These are phyloP conservation scores for Remorina albescens DNA, from an alignment of 2,797 vertebrate species.

Conservation along the genomic window DNA sequence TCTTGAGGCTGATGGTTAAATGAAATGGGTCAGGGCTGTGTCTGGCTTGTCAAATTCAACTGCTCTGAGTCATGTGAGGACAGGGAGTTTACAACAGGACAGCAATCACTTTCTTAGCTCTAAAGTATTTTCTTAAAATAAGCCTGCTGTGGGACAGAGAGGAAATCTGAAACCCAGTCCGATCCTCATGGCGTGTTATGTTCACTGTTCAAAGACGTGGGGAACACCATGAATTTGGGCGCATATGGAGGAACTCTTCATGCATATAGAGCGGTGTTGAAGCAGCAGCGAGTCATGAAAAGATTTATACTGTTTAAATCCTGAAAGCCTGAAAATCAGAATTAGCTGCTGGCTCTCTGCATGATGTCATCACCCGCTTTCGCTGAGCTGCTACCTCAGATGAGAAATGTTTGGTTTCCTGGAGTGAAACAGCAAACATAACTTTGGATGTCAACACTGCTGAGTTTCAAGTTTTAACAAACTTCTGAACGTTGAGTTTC, in stretches of 20 bases:
- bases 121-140: background rate
- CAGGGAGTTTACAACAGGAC: background rate
- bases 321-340: conserved; percentile 9
- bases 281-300: conserved; percentile 6
- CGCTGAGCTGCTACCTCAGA: background rate
- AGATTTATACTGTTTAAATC: background rate
- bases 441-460: background rate
- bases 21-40: conserved; percentile 30
- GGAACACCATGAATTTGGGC: background rate
- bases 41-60: conserved; percentile 14
- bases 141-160: background rate
- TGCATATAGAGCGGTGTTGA: conserved; percentile 9
- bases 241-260: background rate
- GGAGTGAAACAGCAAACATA: conserved; percentile 17
- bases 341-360: conserved; percentile 38
- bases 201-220: background rate
- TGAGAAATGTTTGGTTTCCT: conserved; percentile 23
- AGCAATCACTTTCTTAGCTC: background rate
- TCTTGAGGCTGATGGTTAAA: background rate
- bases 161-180: background rate
- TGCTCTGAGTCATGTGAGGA: conserved; percentile 22
- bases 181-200: background rate
- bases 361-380: conserved; percentile 40
- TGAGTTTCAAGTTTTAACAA: background rate
- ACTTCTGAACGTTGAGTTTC: conserved; percentile 11